Percentiles rank a stretch among this genome's conserved stretches.
These are phyloP conservation scores for Gallinago jamesoni DNA, from an alignment of 2,113 vertebrate genomes.

Conservation along the genomic window DNA sequence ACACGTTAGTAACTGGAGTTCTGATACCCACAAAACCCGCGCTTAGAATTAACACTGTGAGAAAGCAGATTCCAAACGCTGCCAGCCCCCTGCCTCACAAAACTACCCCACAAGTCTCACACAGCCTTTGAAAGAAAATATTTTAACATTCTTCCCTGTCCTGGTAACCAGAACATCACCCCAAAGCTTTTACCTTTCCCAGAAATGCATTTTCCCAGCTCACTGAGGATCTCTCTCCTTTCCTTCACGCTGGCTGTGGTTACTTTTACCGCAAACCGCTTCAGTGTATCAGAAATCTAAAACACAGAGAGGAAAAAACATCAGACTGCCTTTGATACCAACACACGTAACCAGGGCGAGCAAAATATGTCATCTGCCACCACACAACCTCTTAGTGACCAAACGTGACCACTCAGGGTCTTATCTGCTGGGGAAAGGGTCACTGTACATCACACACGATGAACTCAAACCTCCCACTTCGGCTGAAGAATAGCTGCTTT, in stretches of 20 bases:
- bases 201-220: slow-evolving; percentile 86
- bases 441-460: rapidly evolving
- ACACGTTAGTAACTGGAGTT: neutral
- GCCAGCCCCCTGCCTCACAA: neutral
- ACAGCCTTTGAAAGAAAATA: neutral
- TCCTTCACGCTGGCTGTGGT: slow-evolving; percentile 95
- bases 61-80: neutral
- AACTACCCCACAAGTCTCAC: neutral
- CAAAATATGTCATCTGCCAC: neutral
- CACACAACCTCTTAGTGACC: neutral
- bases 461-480: neutral
- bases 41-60: rapidly evolving
- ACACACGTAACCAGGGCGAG: neutral
- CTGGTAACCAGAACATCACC: neutral
- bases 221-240: slow-evolving; percentile 86
- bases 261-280: slow-evolving; percentile 93
- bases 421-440: neutral
- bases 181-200: slow-evolving; percentile 82
- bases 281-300: slow-evolving; percentile 92
- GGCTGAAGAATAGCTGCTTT: rapidly evolving
- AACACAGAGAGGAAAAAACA: neutral
- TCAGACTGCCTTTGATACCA: neutral
- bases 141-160: neutral
- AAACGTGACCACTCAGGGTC: rapidly evolving
- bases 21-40: neutral